These are phyloP conservation scores for Trichonephila clavipes DNA, from an alignment of 1,140 invertebrate genomes.

Conservation along the genomic window DNA sequence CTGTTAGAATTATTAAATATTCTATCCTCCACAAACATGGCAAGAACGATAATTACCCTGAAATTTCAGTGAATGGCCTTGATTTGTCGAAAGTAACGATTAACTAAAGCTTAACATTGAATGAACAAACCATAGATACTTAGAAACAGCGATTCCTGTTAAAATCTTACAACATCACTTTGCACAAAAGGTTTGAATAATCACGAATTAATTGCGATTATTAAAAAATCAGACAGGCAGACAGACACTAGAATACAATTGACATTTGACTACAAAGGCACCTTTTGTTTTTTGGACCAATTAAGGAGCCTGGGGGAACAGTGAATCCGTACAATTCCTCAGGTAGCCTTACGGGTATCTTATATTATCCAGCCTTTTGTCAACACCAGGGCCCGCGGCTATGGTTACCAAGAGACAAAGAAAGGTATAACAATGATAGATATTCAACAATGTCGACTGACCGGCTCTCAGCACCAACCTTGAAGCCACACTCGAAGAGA, in stretches of 20 bases:
- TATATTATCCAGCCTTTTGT: constrained; percentile 53
- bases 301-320: constrained; percentile 9
- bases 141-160: not conserved
- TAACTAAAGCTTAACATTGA: not conserved
- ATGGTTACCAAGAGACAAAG: constrained; percentile 17
- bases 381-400: not conserved
- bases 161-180: not conserved
- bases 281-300: constrained; percentile 44
- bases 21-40: no score
- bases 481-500: not conserved
- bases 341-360: constrained; percentile 14
- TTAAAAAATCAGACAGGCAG: constrained; percentile 10
- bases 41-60: no score
- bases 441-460: constrained; percentile 1
- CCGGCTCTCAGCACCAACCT: not conserved
- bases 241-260: not conserved
- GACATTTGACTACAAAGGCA: not conserved
- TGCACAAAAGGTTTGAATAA: not conserved
- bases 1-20: no score
- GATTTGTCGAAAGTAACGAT: not conserved
- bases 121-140: not conserved
- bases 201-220: not conserved
- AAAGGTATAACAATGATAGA: constrained; percentile 22
- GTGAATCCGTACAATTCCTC: constrained; percentile 34
- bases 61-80: not conserved